These are phyloP conservation scores for Hydra vulgaris DNA, from an alignment of 30 jellyfish, hydroid and myxozoan species.

Conservation along the genomic window DNA sequence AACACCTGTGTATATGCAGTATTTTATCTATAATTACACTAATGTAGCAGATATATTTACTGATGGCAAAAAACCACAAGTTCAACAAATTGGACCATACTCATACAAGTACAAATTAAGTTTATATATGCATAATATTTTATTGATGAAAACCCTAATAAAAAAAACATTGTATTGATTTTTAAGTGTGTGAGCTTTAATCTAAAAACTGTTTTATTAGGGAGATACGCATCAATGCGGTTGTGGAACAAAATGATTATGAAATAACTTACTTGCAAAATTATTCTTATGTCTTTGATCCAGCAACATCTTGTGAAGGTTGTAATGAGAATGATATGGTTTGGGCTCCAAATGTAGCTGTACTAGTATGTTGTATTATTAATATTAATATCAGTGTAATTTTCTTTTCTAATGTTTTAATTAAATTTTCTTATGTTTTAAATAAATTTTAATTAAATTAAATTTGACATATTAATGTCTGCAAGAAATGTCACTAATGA, in stretches of 20 bases:
- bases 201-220: neutral
- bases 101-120: slow-evolving; percentile 47
- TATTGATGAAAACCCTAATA: no score
- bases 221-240: slow-evolving; percentile 22
- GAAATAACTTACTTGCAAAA: slow-evolving; percentile 53
- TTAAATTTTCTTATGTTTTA: no score
- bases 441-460: no score
- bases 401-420: no score
- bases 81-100: slow-evolving; percentile 80
- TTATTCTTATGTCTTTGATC: slow-evolving; percentile 62
- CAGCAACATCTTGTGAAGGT: slow-evolving; percentile 49
- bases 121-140: no score
- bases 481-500: no score
- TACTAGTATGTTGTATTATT: slow-evolving; percentile 44
- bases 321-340: slow-evolving; percentile 71
- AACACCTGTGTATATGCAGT: slow-evolving; percentile 80
- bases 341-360: slow-evolving; percentile 57
- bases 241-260: slow-evolving; percentile 37
- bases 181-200: slow-evolving; percentile 47
- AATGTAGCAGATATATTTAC: slow-evolving; percentile 33
- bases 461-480: no score
- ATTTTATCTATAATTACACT: slow-evolving; percentile 52
- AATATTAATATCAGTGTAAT: neutral
- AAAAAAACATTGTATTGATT: no score
- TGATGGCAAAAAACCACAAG: slow-evolving; percentile 48